Evolutionary conservation across 1,140 invertebrate species (phyloP), one percentile per base, ranked within the genome.

Genomic region (Camponotus pennsylvanicus): DNA sequence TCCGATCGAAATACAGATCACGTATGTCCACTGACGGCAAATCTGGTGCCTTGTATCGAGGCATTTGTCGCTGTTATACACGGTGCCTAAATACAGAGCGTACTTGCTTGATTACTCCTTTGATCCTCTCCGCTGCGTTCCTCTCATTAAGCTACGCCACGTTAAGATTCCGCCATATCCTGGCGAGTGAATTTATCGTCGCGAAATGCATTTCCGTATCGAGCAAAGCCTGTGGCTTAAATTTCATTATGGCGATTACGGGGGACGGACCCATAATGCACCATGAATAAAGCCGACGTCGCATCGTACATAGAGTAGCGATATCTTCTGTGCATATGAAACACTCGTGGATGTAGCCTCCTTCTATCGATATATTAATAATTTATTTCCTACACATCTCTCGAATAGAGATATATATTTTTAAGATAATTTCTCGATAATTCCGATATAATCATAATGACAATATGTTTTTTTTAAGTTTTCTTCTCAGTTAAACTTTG

Each of bases 181-280:
- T n/a, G 45, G 45, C 77, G 77, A 73, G 67, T 32, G 9, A 83
- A 61, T 71, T 83, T 75, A 61, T 73, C 79, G 79, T 75, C 42
- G 79, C 79, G 67, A 83, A 70, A 83, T 83, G 40, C 79, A 83
- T 64, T 75, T 86, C 73, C 67, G 49, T 73, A 55, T 55, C 66
- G 42, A 73, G 40, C 45, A 13, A 37, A 83, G 69, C 32, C 11
- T 52, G 49, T 34, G 73, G 86, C 87, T 92, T 89, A 92, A 91
- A 92, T 92, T 92, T 91, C 89, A 92, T 92, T 92, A 90, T 34
- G 57, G 83, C 89, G 91, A 92, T 91, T 92, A 92, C 86, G 84
- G 66, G 75, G 66, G 73, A 76, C 84, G 80, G 85, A 88, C 89
- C 27, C 78, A 63, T 87, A 90, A 92, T 91, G 85, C 86, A 67